A percentile compares a stretch with the other conserved stretches of the same genome.
Evolutionary conservation across 2,113 vertebrate genomes (phyloP).

Genomic region (Seriola dumerili): DNA sequence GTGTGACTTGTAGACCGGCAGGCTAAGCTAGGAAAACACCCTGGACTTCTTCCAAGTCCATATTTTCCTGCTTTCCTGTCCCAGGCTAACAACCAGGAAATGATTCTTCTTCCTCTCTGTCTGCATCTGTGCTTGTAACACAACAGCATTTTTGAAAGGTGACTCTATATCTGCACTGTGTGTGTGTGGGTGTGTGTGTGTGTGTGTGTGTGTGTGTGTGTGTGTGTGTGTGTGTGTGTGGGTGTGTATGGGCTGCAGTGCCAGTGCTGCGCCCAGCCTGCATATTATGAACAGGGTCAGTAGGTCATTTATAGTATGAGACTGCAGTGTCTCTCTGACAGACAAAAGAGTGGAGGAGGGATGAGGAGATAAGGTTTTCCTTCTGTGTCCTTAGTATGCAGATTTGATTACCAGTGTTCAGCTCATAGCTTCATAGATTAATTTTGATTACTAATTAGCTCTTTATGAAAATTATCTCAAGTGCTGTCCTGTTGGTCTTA

Average conservation of each 20-base stretch:
- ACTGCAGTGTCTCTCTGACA: constrained; percentile 43
- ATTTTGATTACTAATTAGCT: constrained; percentile 53
- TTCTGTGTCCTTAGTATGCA: constrained; percentile 37
- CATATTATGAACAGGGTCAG: constrained; percentile 78
- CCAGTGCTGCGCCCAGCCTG: constrained; percentile 29
- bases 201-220: constrained; percentile 16
- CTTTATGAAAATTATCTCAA: constrained; percentile 37
- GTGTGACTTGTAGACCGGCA: constrained; percentile 45
- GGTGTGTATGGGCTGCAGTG: constrained; percentile 31
- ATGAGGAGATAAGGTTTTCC: not conserved
- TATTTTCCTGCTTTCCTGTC: constrained; percentile 65
- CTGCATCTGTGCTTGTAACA: constrained; percentile 56
- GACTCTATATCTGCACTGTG: constrained; percentile 40
- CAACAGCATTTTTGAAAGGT: constrained; percentile 68
- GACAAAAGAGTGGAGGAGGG: not conserved
- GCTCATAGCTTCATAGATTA: constrained; percentile 41
- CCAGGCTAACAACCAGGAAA: constrained; percentile 66
- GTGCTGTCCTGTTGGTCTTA: constrained; percentile 14
- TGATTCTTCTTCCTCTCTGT: constrained; percentile 51
- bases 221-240: constrained; percentile 19
- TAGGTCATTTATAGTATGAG: constrained; percentile 73
- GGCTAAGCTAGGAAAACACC: constrained; percentile 50
- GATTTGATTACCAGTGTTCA: constrained; percentile 45
- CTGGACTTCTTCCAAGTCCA: constrained; percentile 59
- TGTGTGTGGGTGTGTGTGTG: constrained; percentile 18